Evolutionary conservation across 2,113 vertebrate genomes (phyloP).

Genomic region (Echinops telfairi): DNA sequence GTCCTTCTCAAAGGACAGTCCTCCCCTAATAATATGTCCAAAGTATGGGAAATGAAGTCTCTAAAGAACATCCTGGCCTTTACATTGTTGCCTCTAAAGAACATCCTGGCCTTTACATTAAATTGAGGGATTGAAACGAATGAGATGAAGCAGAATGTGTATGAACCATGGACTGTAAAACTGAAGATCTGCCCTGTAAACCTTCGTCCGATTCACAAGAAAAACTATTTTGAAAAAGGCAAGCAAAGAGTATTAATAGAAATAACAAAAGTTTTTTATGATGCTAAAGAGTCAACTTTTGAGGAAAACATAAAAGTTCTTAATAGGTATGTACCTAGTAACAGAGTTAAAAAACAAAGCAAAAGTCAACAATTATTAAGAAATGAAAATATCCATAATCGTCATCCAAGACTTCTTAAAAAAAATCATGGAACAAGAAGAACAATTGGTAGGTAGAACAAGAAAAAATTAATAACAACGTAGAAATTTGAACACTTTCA

Average conservation of each 20-base stretch:
- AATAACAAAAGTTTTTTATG: background rate
- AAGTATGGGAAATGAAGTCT: too few species aligned
- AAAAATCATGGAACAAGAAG: background rate
- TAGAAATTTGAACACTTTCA: background rate
- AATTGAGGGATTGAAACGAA: too few species aligned
- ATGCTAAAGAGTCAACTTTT: background rate
- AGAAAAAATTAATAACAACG: background rate
- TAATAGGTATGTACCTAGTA: background rate
- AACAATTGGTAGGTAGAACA: background rate
- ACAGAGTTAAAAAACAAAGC: background rate
- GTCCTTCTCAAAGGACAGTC: too few species aligned
- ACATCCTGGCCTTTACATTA: too few species aligned
- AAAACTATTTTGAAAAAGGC: background rate
- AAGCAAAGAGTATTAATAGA: background rate
- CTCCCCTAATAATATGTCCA: too few species aligned
- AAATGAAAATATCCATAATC: background rate
- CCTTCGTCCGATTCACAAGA: too few species aligned
- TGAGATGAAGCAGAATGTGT: too few species aligned
- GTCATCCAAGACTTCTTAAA: background rate
- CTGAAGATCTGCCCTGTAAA: too few species aligned
- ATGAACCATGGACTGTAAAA: too few species aligned
- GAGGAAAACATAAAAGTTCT: background rate
- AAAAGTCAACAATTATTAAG: background rate
- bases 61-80: too few species aligned
- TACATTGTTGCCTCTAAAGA: too few species aligned